Conservation (phyloP, 92 coral and sea anemone genomes). For the Micromussa lordhowensis region DNA sequence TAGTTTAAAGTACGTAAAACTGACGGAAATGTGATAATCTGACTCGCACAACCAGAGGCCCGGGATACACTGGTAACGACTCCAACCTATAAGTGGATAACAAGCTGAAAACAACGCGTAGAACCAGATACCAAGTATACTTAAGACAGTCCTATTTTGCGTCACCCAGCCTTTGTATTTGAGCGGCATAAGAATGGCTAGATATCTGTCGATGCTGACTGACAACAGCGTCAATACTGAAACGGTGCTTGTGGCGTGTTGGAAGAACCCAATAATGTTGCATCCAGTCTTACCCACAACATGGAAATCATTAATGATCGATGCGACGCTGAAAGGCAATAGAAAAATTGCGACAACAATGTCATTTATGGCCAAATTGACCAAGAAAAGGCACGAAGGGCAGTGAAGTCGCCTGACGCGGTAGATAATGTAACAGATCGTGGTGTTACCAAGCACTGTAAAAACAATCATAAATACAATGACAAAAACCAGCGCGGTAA, state of each 20-base stretch:
- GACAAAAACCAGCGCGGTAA: constrained; percentile 41
- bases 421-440: constrained; percentile 70
- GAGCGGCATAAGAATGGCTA: constrained; percentile 79
- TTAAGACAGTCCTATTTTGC: constrained; percentile 45
- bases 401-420: constrained; percentile 80
- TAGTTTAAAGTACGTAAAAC: constrained; percentile 79
- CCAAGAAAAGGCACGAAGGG: constrained; percentile 82
- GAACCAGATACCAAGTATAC: constrained; percentile 62
- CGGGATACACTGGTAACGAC: constrained; percentile 55
- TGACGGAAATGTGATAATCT: constrained; percentile 48
- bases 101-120: constrained; percentile 71
- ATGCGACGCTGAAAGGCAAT: constrained; percentile 77
- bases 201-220: constrained; percentile 82
- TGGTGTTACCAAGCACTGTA: constrained; percentile 68
- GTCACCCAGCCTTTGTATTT: constrained; percentile 86
- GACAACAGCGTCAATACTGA: constrained; percentile 84
- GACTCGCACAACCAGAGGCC: constrained; percentile 89
- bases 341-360: constrained; percentile 69
- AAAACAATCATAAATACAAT: constrained; percentile 60
- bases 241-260: constrained; percentile 75
- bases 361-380: constrained; percentile 80
- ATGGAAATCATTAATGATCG: constrained; percentile 39
- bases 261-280: constrained; percentile 71
- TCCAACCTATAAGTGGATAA: constrained; percentile 81
- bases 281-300: constrained; percentile 56